Evolutionary conservation across 2,113 vertebrate species (phyloP).

Genomic region (Phalacrocorax pelagicus): DNA sequence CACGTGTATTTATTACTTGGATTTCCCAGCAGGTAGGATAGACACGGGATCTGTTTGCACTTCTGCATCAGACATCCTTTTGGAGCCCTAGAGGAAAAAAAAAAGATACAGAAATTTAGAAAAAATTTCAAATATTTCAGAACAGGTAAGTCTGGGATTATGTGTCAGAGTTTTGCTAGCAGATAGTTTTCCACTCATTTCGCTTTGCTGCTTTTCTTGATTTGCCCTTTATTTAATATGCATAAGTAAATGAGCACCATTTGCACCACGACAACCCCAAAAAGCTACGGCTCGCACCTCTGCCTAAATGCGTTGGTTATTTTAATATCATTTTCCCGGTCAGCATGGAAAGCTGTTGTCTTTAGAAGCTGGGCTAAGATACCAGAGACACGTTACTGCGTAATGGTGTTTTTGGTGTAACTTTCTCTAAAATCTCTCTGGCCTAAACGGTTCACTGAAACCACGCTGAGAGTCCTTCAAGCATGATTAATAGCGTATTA

Average conservation of each 20-base stretch:
- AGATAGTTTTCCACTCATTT: neutral
- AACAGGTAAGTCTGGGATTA: neutral
- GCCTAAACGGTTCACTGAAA: neutral
- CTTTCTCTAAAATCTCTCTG: neutral
- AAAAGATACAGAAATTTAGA: neutral
- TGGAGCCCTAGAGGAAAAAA: slow-evolving; percentile 80
- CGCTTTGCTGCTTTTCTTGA: neutral
- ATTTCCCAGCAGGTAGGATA: slow-evolving; percentile 83
- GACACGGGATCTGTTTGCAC: slow-evolving; percentile 89
- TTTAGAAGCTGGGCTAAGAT: neutral
- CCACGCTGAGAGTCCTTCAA: neutral
- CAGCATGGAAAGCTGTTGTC: neutral
- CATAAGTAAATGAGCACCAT: neutral
- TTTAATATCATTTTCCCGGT: neutral
- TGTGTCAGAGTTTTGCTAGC: neutral
- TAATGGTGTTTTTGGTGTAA: neutral
- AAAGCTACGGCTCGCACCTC: neutral
- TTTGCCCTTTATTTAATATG: neutral
- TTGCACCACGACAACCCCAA: neutral
- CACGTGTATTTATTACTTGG: slow-evolving; percentile 81
- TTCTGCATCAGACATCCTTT: slow-evolving; percentile 87
- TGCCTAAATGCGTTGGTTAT: neutral
- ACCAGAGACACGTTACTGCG: neutral
- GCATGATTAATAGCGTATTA: slow-evolving; percentile 46
- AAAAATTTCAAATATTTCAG: neutral